Percentiles rank a stretch among this genome's conserved stretches.
Evolutionary conservation across 2,888 invertebrate species (phyloP).

Genomic region (Philereme transversata): DNA sequence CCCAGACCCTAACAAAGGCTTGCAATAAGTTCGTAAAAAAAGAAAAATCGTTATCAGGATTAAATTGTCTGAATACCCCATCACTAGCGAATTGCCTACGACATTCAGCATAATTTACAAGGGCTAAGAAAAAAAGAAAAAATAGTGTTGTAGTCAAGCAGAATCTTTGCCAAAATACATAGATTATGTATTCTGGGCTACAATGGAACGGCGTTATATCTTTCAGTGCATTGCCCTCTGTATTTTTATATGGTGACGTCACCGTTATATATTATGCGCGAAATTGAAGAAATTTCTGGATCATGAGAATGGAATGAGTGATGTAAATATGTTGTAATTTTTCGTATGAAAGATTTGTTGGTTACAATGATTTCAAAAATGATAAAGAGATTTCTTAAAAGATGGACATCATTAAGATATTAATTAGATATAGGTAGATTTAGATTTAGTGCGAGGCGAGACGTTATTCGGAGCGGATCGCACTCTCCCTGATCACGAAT

Average conservation of each 20-base stretch:
- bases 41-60: no score
- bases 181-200: conserved; percentile 38
- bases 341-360: no score
- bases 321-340: neutral
- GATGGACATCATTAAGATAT: no score
- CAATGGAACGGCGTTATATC: conserved; percentile 6
- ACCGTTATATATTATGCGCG: neutral
- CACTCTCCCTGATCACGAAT: no score
- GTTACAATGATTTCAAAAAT: no score
- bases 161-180: conserved; percentile 49
- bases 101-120: conserved; percentile 44
- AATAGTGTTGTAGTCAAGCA: conserved; percentile 40
- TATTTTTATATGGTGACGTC: conserved; percentile 12
- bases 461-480: no score
- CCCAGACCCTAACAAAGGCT: neutral
- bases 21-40: no score
- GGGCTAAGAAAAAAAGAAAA: conserved; percentile 38
- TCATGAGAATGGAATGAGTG: neutral
- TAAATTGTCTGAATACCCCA: no score
- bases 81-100: conserved; percentile 34
- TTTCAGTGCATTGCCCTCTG: conserved; percentile 22
- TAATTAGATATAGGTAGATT: no score
- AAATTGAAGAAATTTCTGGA: no score
- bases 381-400: no score
- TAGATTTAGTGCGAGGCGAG: no score